Conservation (phyloP, 2,797 vertebrate genomes). For the Trachops cirrhosus region DNA sequence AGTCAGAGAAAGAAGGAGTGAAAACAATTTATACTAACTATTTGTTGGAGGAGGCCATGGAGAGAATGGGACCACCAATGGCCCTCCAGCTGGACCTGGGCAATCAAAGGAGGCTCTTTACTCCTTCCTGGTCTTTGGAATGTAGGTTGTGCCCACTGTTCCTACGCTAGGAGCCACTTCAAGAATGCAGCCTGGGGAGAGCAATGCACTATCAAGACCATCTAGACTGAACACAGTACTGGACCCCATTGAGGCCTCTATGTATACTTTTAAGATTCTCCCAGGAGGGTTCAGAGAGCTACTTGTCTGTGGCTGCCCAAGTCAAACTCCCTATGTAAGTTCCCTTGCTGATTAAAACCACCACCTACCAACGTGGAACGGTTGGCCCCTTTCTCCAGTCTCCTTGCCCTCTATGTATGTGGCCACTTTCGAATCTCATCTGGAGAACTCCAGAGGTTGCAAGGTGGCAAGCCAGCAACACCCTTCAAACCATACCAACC, state of each 20-base stretch:
- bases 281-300: neutral
- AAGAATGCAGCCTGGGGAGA: neutral
- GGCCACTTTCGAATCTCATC: neutral
- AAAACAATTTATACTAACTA: neutral
- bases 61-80: neutral
- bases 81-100: neutral
- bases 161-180: neutral
- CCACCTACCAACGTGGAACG: no score
- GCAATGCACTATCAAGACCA: no score
- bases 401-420: neutral
- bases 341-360: neutral
- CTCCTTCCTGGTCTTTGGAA: neutral
- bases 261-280: neutral
- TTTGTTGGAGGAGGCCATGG: neutral
- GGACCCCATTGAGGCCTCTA: rapidly evolving
- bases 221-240: neutral
- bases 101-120: neutral
- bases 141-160: neutral
- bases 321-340: neutral
- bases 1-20: neutral
- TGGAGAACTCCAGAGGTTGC: neutral
- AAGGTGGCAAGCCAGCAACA: neutral
- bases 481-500: neutral
- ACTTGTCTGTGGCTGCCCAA: neutral
- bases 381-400: neutral